These are phyloP conservation scores for Syngnathus acus DNA, from an alignment of 2,797 vertebrate genomes.

Conservation along the genomic window DNA sequence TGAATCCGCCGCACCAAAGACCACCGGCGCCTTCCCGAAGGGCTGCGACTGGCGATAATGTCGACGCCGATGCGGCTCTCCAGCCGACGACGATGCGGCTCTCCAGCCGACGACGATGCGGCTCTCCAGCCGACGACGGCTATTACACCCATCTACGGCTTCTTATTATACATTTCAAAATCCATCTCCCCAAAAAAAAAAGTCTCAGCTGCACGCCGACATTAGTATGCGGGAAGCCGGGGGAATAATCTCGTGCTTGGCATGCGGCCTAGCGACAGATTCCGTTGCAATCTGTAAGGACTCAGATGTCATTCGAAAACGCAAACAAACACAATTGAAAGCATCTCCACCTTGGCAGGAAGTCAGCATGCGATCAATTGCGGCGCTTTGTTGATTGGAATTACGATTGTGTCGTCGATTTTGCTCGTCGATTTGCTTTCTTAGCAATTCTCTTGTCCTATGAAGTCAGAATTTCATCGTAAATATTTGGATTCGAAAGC, in stretches of 20 bases:
- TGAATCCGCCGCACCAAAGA: background rate
- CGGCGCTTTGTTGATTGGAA: background rate
- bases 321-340: constrained; percentile 2
- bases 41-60: background rate
- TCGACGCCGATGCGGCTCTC: background rate
- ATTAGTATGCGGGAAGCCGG: background rate
- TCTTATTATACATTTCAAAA: background rate
- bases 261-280: constrained; percentile 2
- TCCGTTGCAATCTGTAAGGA: background rate
- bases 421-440: no score
- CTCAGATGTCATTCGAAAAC: constrained; percentile 3
- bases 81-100: background rate
- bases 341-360: constrained; percentile 3
- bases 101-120: background rate
- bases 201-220: background rate
- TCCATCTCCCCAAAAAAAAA: background rate
- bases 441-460: no score
- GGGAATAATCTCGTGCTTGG: constrained; percentile 2
- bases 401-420: background rate
- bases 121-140: background rate
- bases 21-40: background rate
- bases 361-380: background rate
- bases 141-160: background rate
- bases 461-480: no score
- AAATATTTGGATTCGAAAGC: no score